Base-by-base conservation (phyloP, 2,888 invertebrate genomes). In the Drosophila mimetica region DNA sequence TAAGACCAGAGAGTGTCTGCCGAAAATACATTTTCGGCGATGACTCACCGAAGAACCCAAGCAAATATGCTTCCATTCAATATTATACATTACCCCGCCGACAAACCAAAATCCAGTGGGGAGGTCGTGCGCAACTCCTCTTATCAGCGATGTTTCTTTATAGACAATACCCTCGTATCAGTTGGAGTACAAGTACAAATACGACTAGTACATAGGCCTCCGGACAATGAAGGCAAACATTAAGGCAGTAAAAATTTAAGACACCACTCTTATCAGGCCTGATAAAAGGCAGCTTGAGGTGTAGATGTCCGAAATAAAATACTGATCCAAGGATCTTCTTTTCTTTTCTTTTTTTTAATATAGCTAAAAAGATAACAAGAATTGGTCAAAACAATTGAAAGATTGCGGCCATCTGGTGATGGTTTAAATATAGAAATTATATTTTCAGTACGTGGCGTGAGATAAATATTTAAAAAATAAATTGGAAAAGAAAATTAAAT, bases 51-150 rank as follows among this genome's bases (percentile, higher is more conserved):
- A 28, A 18, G 30, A 18, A 28, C 42, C 36, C 63, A 52, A 63
- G 30, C 52, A 63, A 61, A 61, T 58, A 61, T 46, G 37, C 57
- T 58, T 46, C 44, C 37, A 37, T 16, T 46, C 18, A 11, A 37
- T 46, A 61, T 37, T 46, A 32, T 14, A 42, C 8, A 14, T 14
- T n/a, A 11, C 55, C 32, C 28, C 61, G 28, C 41, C 41, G 25
- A 16, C 50, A 59, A 48, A 42, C 63, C 41, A 20, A 34, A 50
- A 50, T n/a, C 42, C 42, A 63, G 50, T 47, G 60, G 48, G 65
- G 67, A 77, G 85, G 79, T 79, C 75, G 72, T 66, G 63, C 70
- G 71, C 72, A 80, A 78, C 70, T 70, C 75, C 74, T 14, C 79
- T 81, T 82, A 86, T 81, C 81, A 79, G 61, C 61, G 11, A 71